A percentile compares a stretch with the other conserved stretches of the same genome.
These are phyloP conservation scores for Palaemon carinicauda DNA, from an alignment of 1,140 invertebrate species.

Conservation along the genomic window DNA sequence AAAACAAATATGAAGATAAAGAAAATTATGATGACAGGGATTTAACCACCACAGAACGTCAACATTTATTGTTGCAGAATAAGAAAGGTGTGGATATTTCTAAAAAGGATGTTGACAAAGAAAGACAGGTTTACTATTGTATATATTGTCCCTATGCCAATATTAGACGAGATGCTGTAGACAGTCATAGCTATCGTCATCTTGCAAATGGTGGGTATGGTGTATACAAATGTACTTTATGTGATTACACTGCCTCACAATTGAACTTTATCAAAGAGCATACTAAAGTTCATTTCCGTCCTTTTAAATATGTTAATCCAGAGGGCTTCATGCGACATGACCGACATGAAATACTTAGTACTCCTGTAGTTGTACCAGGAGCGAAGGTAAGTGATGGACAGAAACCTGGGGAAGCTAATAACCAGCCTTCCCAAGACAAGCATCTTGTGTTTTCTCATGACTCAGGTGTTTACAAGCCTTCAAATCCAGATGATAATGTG, in stretches of 20 bases:
- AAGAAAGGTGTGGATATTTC: constrained; percentile 61
- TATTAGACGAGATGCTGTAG: constrained; percentile 75
- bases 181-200: constrained; percentile 80
- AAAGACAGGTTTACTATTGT: constrained; percentile 70
- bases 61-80: constrained; percentile 64
- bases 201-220: constrained; percentile 70
- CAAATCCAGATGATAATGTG: not conserved
- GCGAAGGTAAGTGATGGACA: not conserved
- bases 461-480: not conserved
- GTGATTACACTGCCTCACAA: constrained; percentile 82
- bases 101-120: constrained; percentile 60
- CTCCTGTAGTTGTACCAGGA: constrained; percentile 5
- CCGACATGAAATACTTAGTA: constrained; percentile 52
- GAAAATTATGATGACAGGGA: constrained; percentile 63
- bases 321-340: constrained; percentile 58
- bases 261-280: constrained; percentile 81
- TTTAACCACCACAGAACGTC: constrained; percentile 58
- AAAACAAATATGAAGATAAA: constrained; percentile 63
- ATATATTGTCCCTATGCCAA: constrained; percentile 81
- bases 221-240: constrained; percentile 79
- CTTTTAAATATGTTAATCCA: constrained; percentile 58
- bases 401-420: not conserved
- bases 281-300: constrained; percentile 78
- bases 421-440: constrained; percentile 10
- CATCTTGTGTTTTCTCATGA: constrained; percentile 36